Evolutionary conservation across 2,888 invertebrate genomes (phyloP).

Genomic region (Nomada ferruginata): DNA sequence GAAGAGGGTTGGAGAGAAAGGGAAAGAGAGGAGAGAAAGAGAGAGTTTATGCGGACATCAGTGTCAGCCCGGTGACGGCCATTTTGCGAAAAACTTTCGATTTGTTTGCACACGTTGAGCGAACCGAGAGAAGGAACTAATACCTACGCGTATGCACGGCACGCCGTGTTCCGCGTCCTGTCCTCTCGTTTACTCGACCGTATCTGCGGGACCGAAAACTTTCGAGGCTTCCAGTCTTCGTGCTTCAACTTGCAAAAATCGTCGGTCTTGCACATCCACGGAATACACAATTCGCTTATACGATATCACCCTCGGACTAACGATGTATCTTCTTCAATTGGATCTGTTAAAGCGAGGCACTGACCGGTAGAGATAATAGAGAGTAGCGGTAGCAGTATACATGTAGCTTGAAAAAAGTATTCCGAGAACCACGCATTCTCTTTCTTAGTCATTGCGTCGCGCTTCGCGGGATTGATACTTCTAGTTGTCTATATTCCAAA

Average conservation of each 20-base stretch:
- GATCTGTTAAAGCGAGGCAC: conserved; percentile 48
- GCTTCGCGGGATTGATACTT: conserved; percentile 66
- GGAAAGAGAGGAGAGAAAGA: conserved; percentile 55
- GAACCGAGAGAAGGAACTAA: conserved; percentile 78
- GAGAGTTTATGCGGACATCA: conserved; percentile 82
- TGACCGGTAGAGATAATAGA: conserved; percentile 54
- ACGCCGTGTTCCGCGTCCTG: conserved; percentile 70
- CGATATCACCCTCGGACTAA: conserved; percentile 53
- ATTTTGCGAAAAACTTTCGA: conserved; percentile 84
- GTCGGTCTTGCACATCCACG: conserved; percentile 44
- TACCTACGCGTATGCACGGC: conserved; percentile 81
- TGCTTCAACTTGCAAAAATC: conserved; percentile 67
- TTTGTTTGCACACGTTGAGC: conserved; percentile 78
- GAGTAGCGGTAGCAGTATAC: conserved; percentile 1
- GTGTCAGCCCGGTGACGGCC: conserved; percentile 83
- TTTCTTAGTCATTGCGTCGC: conserved; percentile 50
- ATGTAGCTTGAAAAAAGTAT: conserved; percentile 50
- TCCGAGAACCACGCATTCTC: conserved; percentile 56
- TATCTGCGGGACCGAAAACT: conserved; percentile 68
- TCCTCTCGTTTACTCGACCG: conserved; percentile 72
- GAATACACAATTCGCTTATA: conserved; percentile 58
- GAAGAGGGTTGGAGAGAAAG: conserved; percentile 53
- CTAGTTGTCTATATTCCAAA: conserved; percentile 64
- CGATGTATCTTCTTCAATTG: conserved; percentile 43
- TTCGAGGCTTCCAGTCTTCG: conserved; percentile 65